Evolutionary conservation across 2,113 vertebrate species (phyloP).

Genomic region (Etheostoma cragini): DNA sequence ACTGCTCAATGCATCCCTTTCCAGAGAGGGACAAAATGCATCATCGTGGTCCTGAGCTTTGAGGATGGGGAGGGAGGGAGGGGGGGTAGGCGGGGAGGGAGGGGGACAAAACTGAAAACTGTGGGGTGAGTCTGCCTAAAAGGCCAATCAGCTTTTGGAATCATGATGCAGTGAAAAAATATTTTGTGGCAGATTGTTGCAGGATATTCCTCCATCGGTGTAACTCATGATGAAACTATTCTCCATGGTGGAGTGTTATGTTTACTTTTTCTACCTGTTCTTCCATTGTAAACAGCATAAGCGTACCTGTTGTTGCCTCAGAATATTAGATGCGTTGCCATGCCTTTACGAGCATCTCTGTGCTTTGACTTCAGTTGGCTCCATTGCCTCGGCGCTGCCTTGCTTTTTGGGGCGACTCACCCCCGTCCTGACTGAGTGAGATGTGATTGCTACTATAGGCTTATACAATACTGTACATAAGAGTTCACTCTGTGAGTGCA

Average conservation of each 20-base stretch:
- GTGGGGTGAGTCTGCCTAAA: conserved; percentile 68
- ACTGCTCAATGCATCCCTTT: conserved; percentile 85
- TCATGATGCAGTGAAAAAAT: conserved; percentile 58
- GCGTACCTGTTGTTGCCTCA: conserved; percentile 56
- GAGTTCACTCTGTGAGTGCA: conserved; percentile 99
- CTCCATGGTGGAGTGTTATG: conserved; percentile 59
- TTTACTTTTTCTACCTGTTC: conserved; percentile 47
- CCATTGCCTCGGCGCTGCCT: conserved; percentile 30
- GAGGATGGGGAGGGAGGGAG: conserved; percentile 51
- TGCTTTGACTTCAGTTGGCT: conserved; percentile 51
- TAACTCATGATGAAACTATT: conserved; percentile 47
- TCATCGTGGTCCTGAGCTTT: conserved; percentile 85
- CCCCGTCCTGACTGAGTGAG: conserved; percentile 79
- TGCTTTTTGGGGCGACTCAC: conserved; percentile 62
- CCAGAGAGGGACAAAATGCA: conserved; percentile 65
- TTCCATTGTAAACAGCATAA: conserved; percentile 62
- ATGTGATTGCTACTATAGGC: conserved; percentile 92
- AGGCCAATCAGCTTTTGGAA: conserved; percentile 59
- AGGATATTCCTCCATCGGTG: conserved; percentile 60
- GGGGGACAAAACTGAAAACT: conserved; percentile 2
- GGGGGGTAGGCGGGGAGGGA: too few relatives aligned
- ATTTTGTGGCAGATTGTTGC: conserved; percentile 59
- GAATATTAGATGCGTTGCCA: conserved; percentile 55
- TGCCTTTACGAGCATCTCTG: conserved; percentile 57
- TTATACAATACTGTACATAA: conserved; percentile 99